Evolutionary conservation across 2,113 vertebrate species (phyloP).

Genomic region (Crotalus horridus): DNA sequence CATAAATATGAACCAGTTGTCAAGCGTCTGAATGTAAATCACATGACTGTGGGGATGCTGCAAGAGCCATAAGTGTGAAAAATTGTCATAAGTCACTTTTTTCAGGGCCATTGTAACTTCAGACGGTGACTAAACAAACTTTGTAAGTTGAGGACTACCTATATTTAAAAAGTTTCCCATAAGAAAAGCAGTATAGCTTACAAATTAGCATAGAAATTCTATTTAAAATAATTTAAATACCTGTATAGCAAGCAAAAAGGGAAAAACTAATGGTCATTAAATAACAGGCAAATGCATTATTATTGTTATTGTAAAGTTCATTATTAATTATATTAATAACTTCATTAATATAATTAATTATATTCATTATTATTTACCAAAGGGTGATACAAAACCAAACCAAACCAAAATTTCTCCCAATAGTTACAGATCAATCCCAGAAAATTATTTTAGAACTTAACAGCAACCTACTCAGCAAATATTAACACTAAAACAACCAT

Average conservation of each 20-base stretch:
- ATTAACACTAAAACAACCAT: neutral
- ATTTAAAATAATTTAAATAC: neutral
- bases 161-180: neutral
- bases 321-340: neutral
- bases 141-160: neutral
- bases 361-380: neutral
- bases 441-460: neutral
- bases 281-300: neutral
- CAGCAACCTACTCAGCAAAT: neutral
- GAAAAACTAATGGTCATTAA: neutral
- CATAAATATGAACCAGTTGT: neutral
- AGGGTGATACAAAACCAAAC: neutral
- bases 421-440: neutral
- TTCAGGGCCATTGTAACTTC: no score
- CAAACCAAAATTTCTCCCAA: neutral
- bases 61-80: no score
- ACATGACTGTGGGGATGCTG: no score
- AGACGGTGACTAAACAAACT: no score
- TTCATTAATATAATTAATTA: neutral
- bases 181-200: neutral
- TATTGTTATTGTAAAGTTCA: neutral
- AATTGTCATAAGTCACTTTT: no score
- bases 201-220: neutral
- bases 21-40: neutral
- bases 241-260: neutral